phyloP scores from a whole-genome alignment of 1,140 invertebrate genomes.

The Drosophila orosa region DNA sequence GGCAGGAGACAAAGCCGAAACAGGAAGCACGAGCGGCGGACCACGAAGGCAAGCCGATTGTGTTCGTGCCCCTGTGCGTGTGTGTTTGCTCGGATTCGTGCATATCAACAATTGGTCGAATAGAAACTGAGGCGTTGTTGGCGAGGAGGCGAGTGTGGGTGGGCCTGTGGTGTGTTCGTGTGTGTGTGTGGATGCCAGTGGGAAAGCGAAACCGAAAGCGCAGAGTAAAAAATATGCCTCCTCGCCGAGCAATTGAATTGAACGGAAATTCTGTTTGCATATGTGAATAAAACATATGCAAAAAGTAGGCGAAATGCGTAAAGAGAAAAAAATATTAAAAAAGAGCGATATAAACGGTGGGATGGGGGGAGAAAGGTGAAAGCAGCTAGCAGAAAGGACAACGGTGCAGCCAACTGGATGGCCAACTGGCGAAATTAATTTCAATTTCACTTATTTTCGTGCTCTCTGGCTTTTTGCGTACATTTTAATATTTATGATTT shows the following conservation, averaged over 20 bases:
- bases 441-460: constrained; percentile 25
- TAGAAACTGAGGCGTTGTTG: constrained; percentile 50
- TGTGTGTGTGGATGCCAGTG: constrained; percentile 44
- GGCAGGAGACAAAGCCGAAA: constrained; percentile 41
- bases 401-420: constrained; percentile 1
- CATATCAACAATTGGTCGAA: constrained; percentile 82
- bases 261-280: constrained; percentile 80
- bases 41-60: constrained; percentile 17
- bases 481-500: constrained; percentile 44
- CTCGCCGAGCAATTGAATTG: constrained; percentile 69
- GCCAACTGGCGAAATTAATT: constrained; percentile 41
- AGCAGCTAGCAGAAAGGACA: background rate
- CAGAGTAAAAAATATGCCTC: constrained; percentile 44
- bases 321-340: constrained; percentile 16
- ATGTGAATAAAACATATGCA: constrained; percentile 77
- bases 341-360: background rate
- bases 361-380: background rate
- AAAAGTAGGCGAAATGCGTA: constrained; percentile 40
- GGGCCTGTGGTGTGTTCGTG: constrained; percentile 3
- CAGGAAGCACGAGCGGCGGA: constrained; percentile 50
- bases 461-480: background rate
- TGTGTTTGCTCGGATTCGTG: constrained; percentile 47
- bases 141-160: constrained; percentile 5
- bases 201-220: constrained; percentile 22
- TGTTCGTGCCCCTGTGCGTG: background rate